Evolutionary conservation across 2,797 vertebrate species (phyloP).

Genomic region (Coregonus suidteri): DNA sequence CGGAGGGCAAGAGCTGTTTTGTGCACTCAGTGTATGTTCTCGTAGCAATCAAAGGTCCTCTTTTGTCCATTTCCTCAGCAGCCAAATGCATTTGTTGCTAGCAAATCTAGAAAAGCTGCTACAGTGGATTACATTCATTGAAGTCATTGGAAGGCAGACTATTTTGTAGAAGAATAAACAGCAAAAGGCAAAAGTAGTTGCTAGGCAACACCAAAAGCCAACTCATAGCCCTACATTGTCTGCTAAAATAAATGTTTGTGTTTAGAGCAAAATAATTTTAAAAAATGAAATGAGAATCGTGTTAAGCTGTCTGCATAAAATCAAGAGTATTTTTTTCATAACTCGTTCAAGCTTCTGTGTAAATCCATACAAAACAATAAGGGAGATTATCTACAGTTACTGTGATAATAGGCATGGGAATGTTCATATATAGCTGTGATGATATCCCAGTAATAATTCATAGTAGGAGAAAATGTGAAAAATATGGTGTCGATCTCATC

Average conservation of each 20-base stretch:
- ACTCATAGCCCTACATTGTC: constrained; percentile 34
- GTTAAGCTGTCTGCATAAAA: not conserved
- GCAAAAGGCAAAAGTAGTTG: constrained; percentile 57
- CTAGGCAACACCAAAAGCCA: constrained; percentile 67
- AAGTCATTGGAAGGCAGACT: constrained; percentile 54
- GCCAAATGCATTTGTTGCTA: constrained; percentile 13
- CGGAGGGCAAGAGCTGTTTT: not conserved
- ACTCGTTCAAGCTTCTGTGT: not conserved
- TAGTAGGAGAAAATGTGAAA: no score
- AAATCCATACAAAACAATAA: not conserved
- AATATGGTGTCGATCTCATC: no score
- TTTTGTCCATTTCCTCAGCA: constrained; percentile 18
- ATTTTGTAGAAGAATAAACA: constrained; percentile 47
- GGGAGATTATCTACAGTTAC: not conserved
- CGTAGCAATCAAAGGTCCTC: constrained; percentile 30
- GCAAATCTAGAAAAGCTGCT: constrained; percentile 6
- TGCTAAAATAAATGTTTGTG: not conserved
- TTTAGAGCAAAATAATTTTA: not conserved
- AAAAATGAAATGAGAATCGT: not conserved
- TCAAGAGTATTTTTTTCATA: not conserved
- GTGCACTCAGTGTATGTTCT: not conserved
- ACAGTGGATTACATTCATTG: constrained; percentile 34
- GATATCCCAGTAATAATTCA: no score
- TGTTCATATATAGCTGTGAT: no score
- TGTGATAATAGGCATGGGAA: not conserved